These are phyloP conservation scores for Oreochromis mossambicus DNA, from an alignment of 2,797 vertebrate species.

Conservation along the genomic window DNA sequence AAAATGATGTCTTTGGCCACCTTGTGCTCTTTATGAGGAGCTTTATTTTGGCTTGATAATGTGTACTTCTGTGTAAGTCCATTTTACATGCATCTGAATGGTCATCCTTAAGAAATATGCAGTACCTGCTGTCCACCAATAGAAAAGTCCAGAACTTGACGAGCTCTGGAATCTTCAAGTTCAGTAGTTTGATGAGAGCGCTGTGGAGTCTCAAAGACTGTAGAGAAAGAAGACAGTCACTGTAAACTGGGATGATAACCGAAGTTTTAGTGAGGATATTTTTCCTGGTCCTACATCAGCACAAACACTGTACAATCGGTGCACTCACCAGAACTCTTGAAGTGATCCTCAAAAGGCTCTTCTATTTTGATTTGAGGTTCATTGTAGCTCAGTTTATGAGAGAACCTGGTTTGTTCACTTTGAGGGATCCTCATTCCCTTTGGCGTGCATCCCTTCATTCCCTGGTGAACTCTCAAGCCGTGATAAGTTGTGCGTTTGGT, in stretches of 20 bases:
- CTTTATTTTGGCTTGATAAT: background rate
- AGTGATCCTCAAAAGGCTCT: fast-evolving
- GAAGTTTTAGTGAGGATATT: fast-evolving
- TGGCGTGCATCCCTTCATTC: constrained; percentile 30
- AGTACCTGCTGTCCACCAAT: background rate
- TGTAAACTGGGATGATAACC: background rate
- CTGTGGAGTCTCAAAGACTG: constrained; percentile 20
- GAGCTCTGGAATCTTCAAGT: background rate
- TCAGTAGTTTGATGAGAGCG: background rate
- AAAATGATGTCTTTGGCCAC: background rate
- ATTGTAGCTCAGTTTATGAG: fast-evolving
- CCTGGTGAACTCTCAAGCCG: constrained; percentile 39
- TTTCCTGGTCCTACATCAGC: fast-evolving
- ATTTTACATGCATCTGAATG: background rate
- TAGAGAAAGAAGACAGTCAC: background rate
- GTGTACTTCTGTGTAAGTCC: background rate
- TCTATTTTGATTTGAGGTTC: background rate
- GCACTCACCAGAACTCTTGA: background rate
- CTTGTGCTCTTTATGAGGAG: background rate
- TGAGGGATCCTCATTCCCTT: constrained; percentile 10
- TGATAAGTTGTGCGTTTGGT: background rate
- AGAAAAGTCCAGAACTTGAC: no score
- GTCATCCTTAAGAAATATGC: background rate
- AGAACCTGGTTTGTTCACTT: background rate
- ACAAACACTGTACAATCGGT: fast-evolving